These are phyloP conservation scores for Halcyon leucocephala DNA, from an alignment of 2,797 vertebrate genomes.

Conservation along the genomic window DNA sequence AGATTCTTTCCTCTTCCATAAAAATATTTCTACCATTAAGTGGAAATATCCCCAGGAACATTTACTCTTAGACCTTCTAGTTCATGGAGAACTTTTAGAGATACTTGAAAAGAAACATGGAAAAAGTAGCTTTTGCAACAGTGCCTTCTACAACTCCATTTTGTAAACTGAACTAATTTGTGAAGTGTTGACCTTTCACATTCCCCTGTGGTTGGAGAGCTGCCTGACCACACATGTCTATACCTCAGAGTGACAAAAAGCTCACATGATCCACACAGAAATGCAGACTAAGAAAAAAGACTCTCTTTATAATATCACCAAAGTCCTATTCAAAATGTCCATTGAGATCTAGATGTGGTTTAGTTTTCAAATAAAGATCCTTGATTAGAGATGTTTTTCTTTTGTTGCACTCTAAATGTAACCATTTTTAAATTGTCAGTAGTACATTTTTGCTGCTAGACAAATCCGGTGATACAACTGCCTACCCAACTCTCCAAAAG, in stretches of 20 bases:
- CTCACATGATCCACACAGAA: background rate
- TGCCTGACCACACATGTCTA: background rate
- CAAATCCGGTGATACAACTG: background rate
- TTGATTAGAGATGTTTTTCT: rapidly evolving
- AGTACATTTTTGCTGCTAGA: background rate
- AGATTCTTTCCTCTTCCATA: background rate
- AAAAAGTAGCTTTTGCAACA: background rate
- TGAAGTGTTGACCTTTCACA: background rate
- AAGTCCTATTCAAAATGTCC: background rate
- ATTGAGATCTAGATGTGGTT: background rate
- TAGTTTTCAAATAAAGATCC: background rate
- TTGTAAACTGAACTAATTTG: background rate
- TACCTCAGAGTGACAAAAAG: background rate
- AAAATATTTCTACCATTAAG: background rate
- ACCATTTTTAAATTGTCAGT: background rate
- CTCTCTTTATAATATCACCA: background rate
- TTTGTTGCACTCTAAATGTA: background rate
- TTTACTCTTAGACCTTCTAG: background rate
- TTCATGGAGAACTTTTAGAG: background rate
- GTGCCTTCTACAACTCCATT: background rate
- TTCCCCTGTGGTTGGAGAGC: background rate
- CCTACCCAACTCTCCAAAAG: rapidly evolving
- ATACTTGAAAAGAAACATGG: background rate
- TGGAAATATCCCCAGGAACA: background rate
- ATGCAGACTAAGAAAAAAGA: background rate